Evolutionary conservation across 2,797 vertebrate genomes (phyloP).

Genomic region (Etheostoma nigrum): DNA sequence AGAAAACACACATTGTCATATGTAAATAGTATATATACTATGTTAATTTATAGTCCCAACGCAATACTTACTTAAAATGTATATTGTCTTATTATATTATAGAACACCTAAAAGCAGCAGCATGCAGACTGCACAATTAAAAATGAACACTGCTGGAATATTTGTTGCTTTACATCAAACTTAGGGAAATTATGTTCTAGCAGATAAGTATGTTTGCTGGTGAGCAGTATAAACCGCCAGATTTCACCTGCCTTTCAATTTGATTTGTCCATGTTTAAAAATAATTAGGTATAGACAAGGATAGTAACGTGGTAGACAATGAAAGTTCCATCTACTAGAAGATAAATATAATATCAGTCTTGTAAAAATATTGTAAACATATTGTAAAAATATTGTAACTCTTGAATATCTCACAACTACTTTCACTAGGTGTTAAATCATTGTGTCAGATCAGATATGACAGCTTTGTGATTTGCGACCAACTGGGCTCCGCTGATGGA

Average conservation of each 20-base stretch:
- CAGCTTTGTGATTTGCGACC: not conserved
- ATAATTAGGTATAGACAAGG: not conserved
- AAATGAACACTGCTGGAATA: not conserved
- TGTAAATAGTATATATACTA: too few relatives aligned
- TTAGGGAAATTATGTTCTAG: not conserved
- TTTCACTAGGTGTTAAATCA: conserved; percentile 15
- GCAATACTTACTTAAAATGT: too few relatives aligned
- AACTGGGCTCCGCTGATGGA: not conserved
- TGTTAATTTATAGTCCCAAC: too few relatives aligned
- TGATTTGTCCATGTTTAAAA: too few relatives aligned
- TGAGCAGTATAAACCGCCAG: too few relatives aligned
- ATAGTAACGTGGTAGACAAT: not conserved
- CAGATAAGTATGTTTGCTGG: not conserved
- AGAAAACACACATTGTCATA: too few relatives aligned
- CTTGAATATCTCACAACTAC: not conserved
- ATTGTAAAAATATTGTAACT: not conserved
- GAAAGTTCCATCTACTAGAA: not conserved
- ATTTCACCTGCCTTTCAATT: not conserved
- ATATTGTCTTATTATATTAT: too few relatives aligned
- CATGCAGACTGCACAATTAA: not conserved
- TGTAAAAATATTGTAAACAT: not conserved
- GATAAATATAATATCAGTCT: not conserved
- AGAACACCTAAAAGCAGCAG: not conserved
- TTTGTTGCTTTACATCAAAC: not conserved
- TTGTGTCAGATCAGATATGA: conserved; percentile 17